These are phyloP conservation scores for Mastomys natalensis DNA, from an alignment of 2,113 vertebrate genomes.

Conservation along the genomic window DNA sequence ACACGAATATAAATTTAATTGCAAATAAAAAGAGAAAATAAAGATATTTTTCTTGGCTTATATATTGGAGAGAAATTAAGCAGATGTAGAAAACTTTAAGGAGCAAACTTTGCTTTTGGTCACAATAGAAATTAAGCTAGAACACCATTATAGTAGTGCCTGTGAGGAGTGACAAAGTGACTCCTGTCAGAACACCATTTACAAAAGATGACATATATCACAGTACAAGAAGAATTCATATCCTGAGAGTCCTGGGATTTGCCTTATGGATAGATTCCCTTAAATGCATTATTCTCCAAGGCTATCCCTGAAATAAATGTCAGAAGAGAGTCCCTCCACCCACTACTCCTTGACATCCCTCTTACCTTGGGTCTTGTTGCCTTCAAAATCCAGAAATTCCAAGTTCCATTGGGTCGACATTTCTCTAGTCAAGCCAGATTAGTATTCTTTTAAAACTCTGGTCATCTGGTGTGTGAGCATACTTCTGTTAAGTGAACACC, in stretches of 20 bases:
- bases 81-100: neutral
- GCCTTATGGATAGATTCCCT: neutral
- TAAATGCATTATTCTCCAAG: neutral
- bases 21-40: neutral
- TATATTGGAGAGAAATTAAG: slow-evolving; percentile 9
- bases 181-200: neutral
- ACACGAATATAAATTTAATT: neutral
- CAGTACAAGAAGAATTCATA: neutral
- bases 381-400: slow-evolving; percentile 38
- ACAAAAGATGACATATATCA: neutral
- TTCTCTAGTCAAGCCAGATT: neutral
- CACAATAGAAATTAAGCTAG: neutral
- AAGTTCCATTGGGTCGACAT: neutral
- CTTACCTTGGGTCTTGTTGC: neutral
- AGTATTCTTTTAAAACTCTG: neutral
- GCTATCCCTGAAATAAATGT: neutral
- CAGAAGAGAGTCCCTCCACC: neutral
- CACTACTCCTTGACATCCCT: neutral
- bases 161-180: neutral
- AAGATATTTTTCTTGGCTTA: slow-evolving; percentile 13
- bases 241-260: neutral
- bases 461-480: neutral
- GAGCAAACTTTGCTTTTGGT: neutral
- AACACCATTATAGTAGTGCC: neutral
- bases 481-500: neutral